Evolutionary conservation across 2,888 invertebrate genomes (phyloP).

Genomic region (Chaetogeoica ovagalla): DNA sequence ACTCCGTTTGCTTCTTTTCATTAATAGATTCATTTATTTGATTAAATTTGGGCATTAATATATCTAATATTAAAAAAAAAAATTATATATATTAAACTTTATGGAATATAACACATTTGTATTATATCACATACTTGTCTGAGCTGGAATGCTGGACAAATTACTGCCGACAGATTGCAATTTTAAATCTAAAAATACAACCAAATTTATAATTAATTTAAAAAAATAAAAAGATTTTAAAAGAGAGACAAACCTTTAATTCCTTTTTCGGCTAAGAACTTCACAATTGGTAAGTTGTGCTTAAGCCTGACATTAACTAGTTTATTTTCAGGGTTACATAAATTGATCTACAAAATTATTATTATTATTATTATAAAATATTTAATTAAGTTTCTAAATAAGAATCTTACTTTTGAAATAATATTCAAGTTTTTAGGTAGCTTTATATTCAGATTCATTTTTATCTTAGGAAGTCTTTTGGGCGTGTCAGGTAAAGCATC

Average conservation of each 20-base stretch:
- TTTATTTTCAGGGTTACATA: constrained; percentile 37
- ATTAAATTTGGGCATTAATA: constrained; percentile 13
- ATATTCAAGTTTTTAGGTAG: constrained; percentile 50
- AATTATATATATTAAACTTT: not conserved
- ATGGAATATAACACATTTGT: too few relatives aligned
- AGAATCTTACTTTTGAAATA: constrained; percentile 37
- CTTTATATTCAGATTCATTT: constrained; percentile 67
- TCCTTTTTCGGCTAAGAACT: constrained; percentile 38
- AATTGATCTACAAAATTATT: constrained; percentile 34
- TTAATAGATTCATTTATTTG: constrained; percentile 11
- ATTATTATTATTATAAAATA: not conserved
- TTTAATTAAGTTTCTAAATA: not conserved
- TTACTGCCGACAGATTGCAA: constrained; percentile 29
- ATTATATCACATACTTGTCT: constrained; percentile 21
- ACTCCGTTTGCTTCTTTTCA: constrained; percentile 11
- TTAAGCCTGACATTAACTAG: constrained; percentile 40
- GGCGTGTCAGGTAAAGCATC: constrained; percentile 65
- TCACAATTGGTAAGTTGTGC: constrained; percentile 37
- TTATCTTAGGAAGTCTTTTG: constrained; percentile 69
- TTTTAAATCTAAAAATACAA: constrained; percentile 37
- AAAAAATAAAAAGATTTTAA: not conserved
- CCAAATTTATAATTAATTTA: not conserved
- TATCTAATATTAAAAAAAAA: not conserved
- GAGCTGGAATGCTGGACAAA: constrained; percentile 1
- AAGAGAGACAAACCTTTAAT: constrained; percentile 16